Base-by-base conservation (phyloP, 2,113 vertebrate genomes). In the Amphilophus citrinellus region DNA sequence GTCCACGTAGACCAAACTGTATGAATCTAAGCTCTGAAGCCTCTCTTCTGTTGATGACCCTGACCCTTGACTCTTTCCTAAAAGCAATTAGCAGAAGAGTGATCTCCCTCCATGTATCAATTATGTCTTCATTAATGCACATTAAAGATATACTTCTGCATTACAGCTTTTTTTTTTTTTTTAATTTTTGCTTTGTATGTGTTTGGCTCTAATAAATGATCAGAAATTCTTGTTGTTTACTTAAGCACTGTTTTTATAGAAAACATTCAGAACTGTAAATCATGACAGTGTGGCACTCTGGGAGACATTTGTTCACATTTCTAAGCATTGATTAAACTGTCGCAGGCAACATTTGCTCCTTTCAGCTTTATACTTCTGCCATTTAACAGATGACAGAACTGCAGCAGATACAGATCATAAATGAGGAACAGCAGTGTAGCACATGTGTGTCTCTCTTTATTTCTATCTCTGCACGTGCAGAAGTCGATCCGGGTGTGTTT, bases 221-320 rank as follows among this genome's bases (percentile, higher is more conserved):
- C 37, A 9, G 37, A 39, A 39, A 8, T 10, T 39, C 37, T 39
- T 77, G 3, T 7, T 81, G 65, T 32, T 79, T 68, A 39, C 73
- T 81, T 65, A 65, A 37, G 27, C 9, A 0, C 1, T 9, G 44
- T 62, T 83, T 81, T 76, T 47, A 37, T 63, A 58, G 24, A 83
- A 77, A 68, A 47, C 5, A 18, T 77, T 79, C 61, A 63, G 82
- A 27, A 20, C 68, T 82, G 62, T 84, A 85, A 85, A 88, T 84
- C 77, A 27, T 20, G 76, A 62, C 60, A 50, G 62, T 24, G 53
- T 9, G 35, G 35, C 60, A 32, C 82, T 84, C 71, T 20, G 61
- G 71, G 44, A 66, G 65, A 79, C 75, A 77, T 84, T 90, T 79
- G 59, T 86, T 65, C 65, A 79, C 80, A 86, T 93, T 84, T 82